These are phyloP conservation scores for Palythoa grandiflora DNA, from an alignment of 92 coral and sea anemone species.

Conservation along the genomic window DNA sequence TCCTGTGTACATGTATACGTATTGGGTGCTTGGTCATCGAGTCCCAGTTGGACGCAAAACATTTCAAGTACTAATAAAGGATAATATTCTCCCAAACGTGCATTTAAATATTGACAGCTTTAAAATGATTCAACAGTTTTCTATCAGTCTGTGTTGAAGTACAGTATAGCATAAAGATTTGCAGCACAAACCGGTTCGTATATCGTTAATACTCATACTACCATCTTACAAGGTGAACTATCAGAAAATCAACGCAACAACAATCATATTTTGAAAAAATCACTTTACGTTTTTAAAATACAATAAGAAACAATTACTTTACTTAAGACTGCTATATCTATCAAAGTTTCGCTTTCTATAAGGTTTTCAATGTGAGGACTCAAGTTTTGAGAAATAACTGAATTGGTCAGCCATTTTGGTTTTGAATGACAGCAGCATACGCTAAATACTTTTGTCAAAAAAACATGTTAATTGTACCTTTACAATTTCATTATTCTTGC, in stretches of 20 bases:
- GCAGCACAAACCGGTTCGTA: too few relatives aligned
- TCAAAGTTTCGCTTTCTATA: not conserved
- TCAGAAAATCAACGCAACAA: too few relatives aligned
- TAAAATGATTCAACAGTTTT: too few relatives aligned
- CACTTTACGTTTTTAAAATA: not conserved
- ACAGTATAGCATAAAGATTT: too few relatives aligned
- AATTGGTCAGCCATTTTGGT: constrained; percentile 42
- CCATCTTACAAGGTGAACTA: too few relatives aligned
- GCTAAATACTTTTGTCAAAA: not conserved
- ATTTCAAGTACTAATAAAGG: not conserved
- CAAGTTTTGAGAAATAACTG: not conserved
- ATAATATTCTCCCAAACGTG: not conserved
- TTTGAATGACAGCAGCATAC: constrained; percentile 19
- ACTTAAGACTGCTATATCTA: not conserved
- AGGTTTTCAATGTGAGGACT: not conserved
- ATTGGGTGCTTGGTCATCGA: not conserved
- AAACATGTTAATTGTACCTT: not conserved
- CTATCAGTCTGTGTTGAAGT: too few relatives aligned
- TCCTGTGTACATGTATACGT: not conserved
- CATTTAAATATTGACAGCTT: not conserved
- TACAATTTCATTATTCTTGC: not conserved
- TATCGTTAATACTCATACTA: too few relatives aligned
- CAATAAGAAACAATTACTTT: not conserved
- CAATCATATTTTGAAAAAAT: not conserved
- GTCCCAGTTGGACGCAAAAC: not conserved